phyloP scores from a whole-genome alignment of 92 coral and sea anemone genomes.

The Metridium senile region DNA sequence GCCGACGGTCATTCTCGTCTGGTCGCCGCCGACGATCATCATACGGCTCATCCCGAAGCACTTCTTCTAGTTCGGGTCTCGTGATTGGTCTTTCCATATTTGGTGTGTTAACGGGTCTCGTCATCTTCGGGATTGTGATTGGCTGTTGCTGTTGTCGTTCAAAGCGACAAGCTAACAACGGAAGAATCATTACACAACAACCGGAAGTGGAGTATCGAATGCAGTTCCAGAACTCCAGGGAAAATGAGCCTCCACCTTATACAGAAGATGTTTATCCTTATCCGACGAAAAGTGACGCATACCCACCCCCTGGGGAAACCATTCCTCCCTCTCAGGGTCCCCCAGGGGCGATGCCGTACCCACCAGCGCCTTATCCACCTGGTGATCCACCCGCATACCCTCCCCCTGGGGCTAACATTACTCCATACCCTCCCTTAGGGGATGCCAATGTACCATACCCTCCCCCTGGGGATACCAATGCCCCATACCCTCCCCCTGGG shows the following conservation, averaged over 20 bases:
- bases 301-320: slow-evolving; percentile 7
- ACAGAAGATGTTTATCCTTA: not conserved
- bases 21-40: not conserved
- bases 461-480: not conserved
- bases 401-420: not conserved
- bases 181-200: not conserved
- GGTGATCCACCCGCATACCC: not conserved
- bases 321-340: not conserved
- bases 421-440: not conserved
- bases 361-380: not conserved
- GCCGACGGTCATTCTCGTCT: too few relatives aligned
- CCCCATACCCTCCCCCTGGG: not conserved
- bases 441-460: not conserved
- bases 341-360: not conserved
- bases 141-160: slow-evolving; percentile 4
- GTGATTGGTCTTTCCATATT: slow-evolving; percentile 15
- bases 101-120: not conserved
- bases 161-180: not conserved
- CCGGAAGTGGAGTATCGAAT: not conserved
- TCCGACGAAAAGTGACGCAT: not conserved
- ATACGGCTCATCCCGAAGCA: not conserved
- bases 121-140: not conserved
- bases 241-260: slow-evolving; percentile 7
- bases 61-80: not conserved
- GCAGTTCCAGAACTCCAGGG: not conserved